Conservation (phyloP, 2,113 vertebrate species). For the Lepisosteus oculatus region DNA sequence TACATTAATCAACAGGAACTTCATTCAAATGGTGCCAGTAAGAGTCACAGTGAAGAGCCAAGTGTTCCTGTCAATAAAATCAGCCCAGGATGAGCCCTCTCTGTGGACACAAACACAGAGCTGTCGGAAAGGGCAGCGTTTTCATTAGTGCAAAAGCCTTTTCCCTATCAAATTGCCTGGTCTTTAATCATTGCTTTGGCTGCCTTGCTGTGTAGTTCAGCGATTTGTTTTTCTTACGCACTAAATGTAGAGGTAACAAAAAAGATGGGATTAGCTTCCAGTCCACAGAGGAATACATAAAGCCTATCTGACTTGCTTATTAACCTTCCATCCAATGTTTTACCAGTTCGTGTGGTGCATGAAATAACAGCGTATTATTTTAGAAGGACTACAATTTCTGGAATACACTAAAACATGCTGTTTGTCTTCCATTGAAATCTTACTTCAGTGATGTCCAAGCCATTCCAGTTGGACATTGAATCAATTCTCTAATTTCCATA, state of each 20-base stretch:
- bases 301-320: neutral
- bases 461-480: too few relatives aligned
- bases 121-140: neutral
- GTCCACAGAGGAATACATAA: neutral
- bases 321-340: too few relatives aligned
- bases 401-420: too few relatives aligned
- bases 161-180: neutral
- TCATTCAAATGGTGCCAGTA: neutral
- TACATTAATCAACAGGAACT: constrained; percentile 3
- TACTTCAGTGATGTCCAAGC: too few relatives aligned
- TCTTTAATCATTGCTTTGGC: neutral
- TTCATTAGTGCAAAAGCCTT: neutral
- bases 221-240: neutral
- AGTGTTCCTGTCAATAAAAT: neutral
- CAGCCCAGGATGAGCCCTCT: neutral
- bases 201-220: neutral
- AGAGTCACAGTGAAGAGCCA: neutral
- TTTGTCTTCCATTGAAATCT: too few relatives aligned
- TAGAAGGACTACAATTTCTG: too few relatives aligned
- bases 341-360: too few relatives aligned
- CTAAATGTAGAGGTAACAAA: neutral
- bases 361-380: too few relatives aligned
- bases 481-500: too few relatives aligned
- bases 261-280: neutral
- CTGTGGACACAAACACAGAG: neutral